phyloP scores from a whole-genome alignment of 2,113 vertebrate species.

The Litocranius walleri region DNA sequence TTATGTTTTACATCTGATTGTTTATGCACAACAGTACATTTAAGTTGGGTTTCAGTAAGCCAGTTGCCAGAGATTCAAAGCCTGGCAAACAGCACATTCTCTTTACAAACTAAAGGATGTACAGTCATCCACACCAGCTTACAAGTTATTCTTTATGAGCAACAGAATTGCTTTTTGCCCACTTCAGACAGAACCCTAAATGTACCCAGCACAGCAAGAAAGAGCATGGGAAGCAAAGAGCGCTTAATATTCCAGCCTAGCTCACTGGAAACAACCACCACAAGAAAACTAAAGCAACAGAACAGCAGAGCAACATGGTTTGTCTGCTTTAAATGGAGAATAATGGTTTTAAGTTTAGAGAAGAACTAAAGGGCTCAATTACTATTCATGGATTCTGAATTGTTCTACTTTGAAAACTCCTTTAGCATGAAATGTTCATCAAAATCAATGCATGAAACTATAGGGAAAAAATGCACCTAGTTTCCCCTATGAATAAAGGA shows the following conservation, averaged over 20 bases:
- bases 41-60: slow-evolving; percentile 68
- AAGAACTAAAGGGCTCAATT: slow-evolving; percentile 82
- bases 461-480: slow-evolving; percentile 61
- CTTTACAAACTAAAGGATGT: slow-evolving; percentile 77
- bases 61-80: slow-evolving; percentile 74
- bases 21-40: slow-evolving; percentile 59
- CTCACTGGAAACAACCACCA: slow-evolving; percentile 66
- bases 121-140: slow-evolving; percentile 63
- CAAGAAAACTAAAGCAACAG: slow-evolving; percentile 78
- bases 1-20: slow-evolving; percentile 75
- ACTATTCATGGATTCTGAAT: slow-evolving; percentile 85
- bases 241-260: slow-evolving; percentile 81
- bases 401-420: slow-evolving; percentile 79
- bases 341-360: slow-evolving; percentile 85
- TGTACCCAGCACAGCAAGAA: slow-evolving; percentile 79
- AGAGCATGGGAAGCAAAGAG: slow-evolving; percentile 71
- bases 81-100: slow-evolving; percentile 69
- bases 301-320: slow-evolving; percentile 79
- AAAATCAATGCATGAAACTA: slow-evolving; percentile 78
- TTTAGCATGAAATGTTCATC: slow-evolving; percentile 85
- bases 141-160: slow-evolving; percentile 80
- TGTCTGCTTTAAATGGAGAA: slow-evolving; percentile 84
- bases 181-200: slow-evolving; percentile 80
- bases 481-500: slow-evolving; percentile 62
- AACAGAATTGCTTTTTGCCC: slow-evolving; percentile 81